Conservation (phyloP, 1,140 invertebrate species). For the Solenopsis fugax region DNA sequence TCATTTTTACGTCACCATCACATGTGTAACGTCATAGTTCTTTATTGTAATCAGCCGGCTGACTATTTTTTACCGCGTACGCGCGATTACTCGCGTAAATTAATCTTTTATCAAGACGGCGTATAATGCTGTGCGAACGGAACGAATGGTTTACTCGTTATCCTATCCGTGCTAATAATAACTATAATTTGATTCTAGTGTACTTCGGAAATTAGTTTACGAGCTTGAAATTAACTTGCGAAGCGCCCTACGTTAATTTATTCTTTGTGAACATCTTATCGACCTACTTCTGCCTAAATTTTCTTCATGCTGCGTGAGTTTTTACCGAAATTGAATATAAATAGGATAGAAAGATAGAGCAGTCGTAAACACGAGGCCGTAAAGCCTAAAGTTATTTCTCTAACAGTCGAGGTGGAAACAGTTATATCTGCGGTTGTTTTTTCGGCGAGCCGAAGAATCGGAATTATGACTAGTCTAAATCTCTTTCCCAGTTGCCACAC, state of each 20-base stretch:
- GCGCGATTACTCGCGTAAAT: not conserved
- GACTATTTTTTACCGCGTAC: not conserved
- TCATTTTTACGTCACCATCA: not conserved
- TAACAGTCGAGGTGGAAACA: not conserved
- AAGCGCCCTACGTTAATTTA: not conserved
- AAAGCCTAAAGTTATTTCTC: constrained; percentile 22
- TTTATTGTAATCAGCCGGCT: not conserved
- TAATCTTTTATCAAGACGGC: not conserved
- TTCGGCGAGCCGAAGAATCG: not conserved
- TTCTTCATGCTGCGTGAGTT: not conserved
- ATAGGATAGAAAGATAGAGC: not conserved
- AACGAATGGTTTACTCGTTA: not conserved
- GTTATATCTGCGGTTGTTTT: constrained; percentile 4
- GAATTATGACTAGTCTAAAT: constrained; percentile 20
- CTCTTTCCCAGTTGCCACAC: not conserved
- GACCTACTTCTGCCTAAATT: not conserved
- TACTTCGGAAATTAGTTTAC: constrained; percentile 16
- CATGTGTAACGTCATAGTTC: not conserved
- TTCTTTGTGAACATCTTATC: constrained; percentile 13
- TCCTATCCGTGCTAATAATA: constrained; percentile 14
- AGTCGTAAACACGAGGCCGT: constrained; percentile 15
- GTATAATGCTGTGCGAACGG: not conserved
- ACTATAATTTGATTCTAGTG: constrained; percentile 10
- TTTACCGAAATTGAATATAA: not conserved
- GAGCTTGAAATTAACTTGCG: constrained; percentile 19